Base-by-base conservation (phyloP, 2,797 vertebrate species). In the Rousettus madagascariensis region DNA sequence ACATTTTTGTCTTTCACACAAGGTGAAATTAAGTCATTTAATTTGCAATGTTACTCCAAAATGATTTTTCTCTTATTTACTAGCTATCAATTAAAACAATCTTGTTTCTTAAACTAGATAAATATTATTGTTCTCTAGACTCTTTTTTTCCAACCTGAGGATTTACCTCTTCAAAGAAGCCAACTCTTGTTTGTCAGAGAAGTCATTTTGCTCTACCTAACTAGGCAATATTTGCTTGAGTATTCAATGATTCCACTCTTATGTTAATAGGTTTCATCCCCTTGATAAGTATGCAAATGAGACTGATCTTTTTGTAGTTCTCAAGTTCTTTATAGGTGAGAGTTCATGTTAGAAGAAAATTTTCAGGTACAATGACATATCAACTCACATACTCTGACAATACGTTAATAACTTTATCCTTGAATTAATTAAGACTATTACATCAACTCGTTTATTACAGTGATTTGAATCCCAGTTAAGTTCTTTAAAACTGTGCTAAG, bases 1-100 rank as follows among this genome's bases (percentile, higher is more conserved):
- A 69, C 71, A 75, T 43, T 95, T 92, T 86, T 88, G 86, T 83
- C 55, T 92, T 94, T 89, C 49, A 59, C 26, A 68, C 22, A 53
- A 87, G 93, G 36, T 94, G 43, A 95, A 96, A 90, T 78, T 26
- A 91, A 94, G 41, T 75, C 91, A 28, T 38, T 96, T 86, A 80
- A 90, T 78, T 89, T 75, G 41, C 26, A 93, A 84, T 72, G 26
- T 43, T 43, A 80, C 82, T 57, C 26, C 57, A 75, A 91, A 43
- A 43, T 59, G 33, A 83, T 59, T 94, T 86, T 95, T 84, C 88
- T 93, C 74, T 91, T 85, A 69, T 63, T 92, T 86, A 77, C 30
- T 68, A 83, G 15, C 11, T 16, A 36, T 30, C 65, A 88, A 75
- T 89, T 69, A 96, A 80, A 75, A 91, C 51, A 41, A 83, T 69